Conservation (phyloP, 2,888 invertebrate species). For the Rhamnusium bicolor region DNA sequence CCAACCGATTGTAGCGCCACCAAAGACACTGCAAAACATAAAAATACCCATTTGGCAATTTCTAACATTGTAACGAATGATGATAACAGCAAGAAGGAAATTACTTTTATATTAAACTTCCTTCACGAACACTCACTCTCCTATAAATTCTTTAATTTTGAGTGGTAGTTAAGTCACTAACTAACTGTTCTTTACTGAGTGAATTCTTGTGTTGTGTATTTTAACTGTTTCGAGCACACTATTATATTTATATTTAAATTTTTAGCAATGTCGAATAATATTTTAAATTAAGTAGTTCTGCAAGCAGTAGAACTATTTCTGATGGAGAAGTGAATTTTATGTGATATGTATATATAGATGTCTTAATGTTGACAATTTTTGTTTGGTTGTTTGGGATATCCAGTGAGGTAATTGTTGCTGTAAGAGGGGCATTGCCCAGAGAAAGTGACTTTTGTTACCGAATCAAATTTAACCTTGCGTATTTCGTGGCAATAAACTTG, state of each 20-base stretch:
- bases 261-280: background rate
- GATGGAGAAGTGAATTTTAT: background rate
- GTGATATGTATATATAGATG: slow-evolving; percentile 47
- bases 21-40: slow-evolving; percentile 72
- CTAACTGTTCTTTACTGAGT: slow-evolving; percentile 57
- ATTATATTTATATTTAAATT: slow-evolving; percentile 3
- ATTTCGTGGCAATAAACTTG: slow-evolving; percentile 51
- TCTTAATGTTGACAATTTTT: slow-evolving; percentile 34
- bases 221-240: slow-evolving; percentile 5
- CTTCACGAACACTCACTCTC: slow-evolving; percentile 25
- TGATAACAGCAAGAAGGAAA: slow-evolving; percentile 18
- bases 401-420: slow-evolving; percentile 54
- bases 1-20: slow-evolving; percentile 76
- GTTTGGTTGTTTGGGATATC: slow-evolving; percentile 50
- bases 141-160: background rate
- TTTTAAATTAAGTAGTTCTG: slow-evolving; percentile 5
- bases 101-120: slow-evolving; percentile 47
- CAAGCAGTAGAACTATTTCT: background rate
- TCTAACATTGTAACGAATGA: slow-evolving; percentile 57
- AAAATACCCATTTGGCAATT: slow-evolving; percentile 74
- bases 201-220: background rate
- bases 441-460: slow-evolving; percentile 65
- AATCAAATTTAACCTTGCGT: slow-evolving; percentile 42
- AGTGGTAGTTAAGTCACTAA: slow-evolving; percentile 55
- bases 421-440: slow-evolving; percentile 65